Conservation (phyloP, 1,140 invertebrate genomes). For the Drosophila ambigua region DNA sequence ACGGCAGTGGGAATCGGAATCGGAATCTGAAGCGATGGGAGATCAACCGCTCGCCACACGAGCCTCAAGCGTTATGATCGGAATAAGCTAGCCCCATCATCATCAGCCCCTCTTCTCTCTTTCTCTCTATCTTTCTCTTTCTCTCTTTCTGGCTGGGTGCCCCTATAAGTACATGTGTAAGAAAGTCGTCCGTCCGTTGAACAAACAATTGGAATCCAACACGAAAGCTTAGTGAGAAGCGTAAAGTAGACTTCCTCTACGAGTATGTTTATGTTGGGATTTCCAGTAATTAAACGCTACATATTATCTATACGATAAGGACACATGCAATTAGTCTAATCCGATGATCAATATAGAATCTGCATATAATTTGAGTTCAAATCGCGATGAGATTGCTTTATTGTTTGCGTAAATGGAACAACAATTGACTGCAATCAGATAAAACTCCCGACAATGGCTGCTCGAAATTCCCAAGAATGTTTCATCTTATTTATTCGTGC, state of each 20-base stretch:
- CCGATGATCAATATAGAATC: too few species aligned
- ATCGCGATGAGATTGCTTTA: not conserved
- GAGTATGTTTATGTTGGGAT: slow-evolving; percentile 9
- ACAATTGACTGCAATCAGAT: slow-evolving; percentile 33
- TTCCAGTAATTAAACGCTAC: slow-evolving; percentile 14
- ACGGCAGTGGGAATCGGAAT: slow-evolving; percentile 20
- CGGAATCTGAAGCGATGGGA: slow-evolving; percentile 25
- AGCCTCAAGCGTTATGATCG: slow-evolving; percentile 20
- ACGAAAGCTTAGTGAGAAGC: slow-evolving; percentile 11
- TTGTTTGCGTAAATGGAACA: slow-evolving; percentile 25
- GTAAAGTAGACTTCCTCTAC: slow-evolving; percentile 31
- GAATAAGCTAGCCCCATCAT: slow-evolving; percentile 2
- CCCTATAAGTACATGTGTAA: slow-evolving; percentile 18
- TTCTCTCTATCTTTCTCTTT: too few species aligned
- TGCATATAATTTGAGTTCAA: slow-evolving; percentile 2
- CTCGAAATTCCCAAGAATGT: slow-evolving; percentile 7
- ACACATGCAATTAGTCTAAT: not conserved
- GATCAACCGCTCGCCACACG: slow-evolving; percentile 36
- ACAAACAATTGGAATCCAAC: slow-evolving; percentile 38
- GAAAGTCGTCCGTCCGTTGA: slow-evolving; percentile 5
- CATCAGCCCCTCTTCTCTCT: too few species aligned
- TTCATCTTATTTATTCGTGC: slow-evolving; percentile 22
- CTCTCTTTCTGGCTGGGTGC: not conserved
- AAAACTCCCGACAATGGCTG: slow-evolving; percentile 14
- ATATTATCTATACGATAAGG: not conserved